A percentile compares a stretch with the other conserved stretches of the same genome.
Evolutionary conservation across 2,113 vertebrate genomes (phyloP).

Genomic region (Nesogale talazaci): DNA sequence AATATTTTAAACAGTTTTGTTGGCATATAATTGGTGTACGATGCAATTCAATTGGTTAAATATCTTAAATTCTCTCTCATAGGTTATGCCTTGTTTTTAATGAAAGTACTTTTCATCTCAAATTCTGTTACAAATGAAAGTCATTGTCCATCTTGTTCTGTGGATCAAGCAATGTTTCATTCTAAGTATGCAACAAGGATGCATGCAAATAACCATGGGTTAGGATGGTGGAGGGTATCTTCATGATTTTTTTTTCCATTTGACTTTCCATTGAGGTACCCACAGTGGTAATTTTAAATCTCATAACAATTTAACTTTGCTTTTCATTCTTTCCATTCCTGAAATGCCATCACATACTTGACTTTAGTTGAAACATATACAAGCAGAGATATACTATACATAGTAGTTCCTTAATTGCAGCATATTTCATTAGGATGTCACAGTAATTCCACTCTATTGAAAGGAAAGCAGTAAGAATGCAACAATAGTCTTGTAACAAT

Average conservation of each 20-base stretch:
- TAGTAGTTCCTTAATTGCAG: slow-evolving; percentile 54
- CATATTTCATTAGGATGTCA: slow-evolving; percentile 63
- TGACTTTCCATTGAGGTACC: slow-evolving; percentile 57
- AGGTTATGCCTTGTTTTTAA: not conserved
- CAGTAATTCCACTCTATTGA: slow-evolving; percentile 69
- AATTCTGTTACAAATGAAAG: slow-evolving; percentile 28
- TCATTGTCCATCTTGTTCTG: not conserved
- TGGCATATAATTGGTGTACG: not conserved
- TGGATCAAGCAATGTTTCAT: not conserved
- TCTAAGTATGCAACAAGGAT: not conserved
- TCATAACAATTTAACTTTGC: slow-evolving; percentile 65
- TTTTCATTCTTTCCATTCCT: slow-evolving; percentile 69
- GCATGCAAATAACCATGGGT: not conserved
- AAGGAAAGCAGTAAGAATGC: slow-evolving; percentile 21
- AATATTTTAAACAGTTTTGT: too few species aligned
- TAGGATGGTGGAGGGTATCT: not conserved
- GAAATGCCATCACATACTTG: slow-evolving; percentile 60
- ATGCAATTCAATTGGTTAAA: too few species aligned
- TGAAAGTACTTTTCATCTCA: not conserved
- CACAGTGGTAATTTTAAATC: slow-evolving; percentile 60
- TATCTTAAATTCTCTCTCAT: too few species aligned
- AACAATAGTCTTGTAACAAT: slow-evolving; percentile 62
- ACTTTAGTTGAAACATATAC: slow-evolving; percentile 69
- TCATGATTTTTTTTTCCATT: slow-evolving; percentile 40
- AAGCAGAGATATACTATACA: slow-evolving; percentile 36